Conservation (phyloP, 2,113 vertebrate genomes). For the Indri indri region DNA sequence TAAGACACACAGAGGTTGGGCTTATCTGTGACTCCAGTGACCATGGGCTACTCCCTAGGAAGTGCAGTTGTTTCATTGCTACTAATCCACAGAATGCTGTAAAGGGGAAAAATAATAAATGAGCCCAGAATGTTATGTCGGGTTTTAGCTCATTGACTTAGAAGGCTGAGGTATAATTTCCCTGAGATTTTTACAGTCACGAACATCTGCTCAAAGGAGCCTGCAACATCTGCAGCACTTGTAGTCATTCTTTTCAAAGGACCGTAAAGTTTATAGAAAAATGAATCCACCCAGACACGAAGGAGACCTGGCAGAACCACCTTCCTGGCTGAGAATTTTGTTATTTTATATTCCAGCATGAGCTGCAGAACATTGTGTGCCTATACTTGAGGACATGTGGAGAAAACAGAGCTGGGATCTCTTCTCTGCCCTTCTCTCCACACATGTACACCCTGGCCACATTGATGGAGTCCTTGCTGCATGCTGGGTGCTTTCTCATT, state of each 20-base stretch:
- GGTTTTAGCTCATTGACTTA: constrained; percentile 72
- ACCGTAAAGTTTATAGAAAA: constrained; percentile 65
- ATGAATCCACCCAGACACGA: constrained; percentile 21
- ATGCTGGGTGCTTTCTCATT: not conserved
- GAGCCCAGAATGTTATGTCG: constrained; percentile 49
- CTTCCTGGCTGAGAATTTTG: constrained; percentile 61
- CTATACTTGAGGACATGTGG: not conserved
- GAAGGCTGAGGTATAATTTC: constrained; percentile 73
- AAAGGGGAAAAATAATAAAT: constrained; percentile 42
- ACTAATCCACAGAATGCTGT: not conserved
- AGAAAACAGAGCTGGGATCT: not conserved
- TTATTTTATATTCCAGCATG: constrained; percentile 45
- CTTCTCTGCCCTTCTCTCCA: not conserved
- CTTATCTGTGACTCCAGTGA: constrained; percentile 6
- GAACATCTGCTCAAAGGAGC: constrained; percentile 71
- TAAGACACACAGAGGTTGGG: not conserved
- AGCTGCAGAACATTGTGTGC: constrained; percentile 13
- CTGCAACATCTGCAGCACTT: constrained; percentile 53
- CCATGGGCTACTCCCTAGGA: not conserved
- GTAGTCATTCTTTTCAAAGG: constrained; percentile 62
- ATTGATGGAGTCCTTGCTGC: not conserved
- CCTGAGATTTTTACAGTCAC: constrained; percentile 49
- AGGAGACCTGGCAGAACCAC: constrained; percentile 43
- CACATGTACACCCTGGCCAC: not conserved
- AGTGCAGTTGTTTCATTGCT: not conserved